Conservation (phyloP, 2,888 invertebrate genomes). For the Torymus tubicola region DNA sequence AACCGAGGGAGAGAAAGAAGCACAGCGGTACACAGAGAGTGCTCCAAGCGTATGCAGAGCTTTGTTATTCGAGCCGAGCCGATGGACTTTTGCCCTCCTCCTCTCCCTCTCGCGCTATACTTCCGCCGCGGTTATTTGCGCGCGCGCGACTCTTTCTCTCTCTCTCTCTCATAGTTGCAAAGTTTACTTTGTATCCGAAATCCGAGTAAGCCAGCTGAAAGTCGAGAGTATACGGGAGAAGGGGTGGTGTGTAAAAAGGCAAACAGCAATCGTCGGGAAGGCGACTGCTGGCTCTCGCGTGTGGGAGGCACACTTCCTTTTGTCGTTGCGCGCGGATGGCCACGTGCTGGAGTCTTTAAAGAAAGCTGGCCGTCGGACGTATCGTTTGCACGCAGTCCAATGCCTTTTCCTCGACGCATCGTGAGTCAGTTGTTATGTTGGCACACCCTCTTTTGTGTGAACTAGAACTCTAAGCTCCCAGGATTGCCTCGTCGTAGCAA, state of each 20-base stretch:
- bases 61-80: constrained; percentile 55
- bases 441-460: too few relatives aligned
- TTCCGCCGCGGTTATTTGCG: not conserved
- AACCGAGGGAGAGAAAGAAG: not conserved
- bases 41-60: constrained; percentile 35
- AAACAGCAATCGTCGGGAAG: constrained; percentile 20
- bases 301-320: constrained; percentile 12
- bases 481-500: too few relatives aligned
- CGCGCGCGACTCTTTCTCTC: too few relatives aligned
- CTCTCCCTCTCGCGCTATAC: constrained; percentile 39
- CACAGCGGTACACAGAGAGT: not conserved
- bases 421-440: too few relatives aligned
- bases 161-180: constrained; percentile 21
- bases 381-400: constrained; percentile 14
- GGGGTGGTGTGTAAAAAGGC: constrained; percentile 40
- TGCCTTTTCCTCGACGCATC: not conserved
- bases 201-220: constrained; percentile 46
- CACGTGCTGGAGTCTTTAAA: constrained; percentile 19
- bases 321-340: constrained; percentile 12
- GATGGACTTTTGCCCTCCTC: constrained; percentile 44
- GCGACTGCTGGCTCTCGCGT: not conserved
- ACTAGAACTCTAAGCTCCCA: too few relatives aligned
- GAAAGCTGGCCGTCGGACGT: constrained; percentile 26
- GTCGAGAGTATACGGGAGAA: not conserved
- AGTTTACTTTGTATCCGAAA: constrained; percentile 54